Base-by-base conservation (phyloP, 2,797 vertebrate species). In the Paratrypauchen microcephalus region DNA sequence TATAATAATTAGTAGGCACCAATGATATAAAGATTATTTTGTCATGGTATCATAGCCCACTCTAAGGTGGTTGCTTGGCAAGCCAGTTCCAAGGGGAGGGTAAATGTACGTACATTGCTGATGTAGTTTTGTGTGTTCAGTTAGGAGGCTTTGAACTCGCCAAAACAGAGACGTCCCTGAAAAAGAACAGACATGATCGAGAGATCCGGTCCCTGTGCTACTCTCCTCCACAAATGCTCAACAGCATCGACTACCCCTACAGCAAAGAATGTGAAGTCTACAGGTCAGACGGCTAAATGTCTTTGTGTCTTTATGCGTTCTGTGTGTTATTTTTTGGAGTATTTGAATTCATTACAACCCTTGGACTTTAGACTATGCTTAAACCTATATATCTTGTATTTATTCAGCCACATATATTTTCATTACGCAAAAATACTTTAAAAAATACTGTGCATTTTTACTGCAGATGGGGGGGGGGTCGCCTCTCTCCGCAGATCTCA, bases 141-240 rank as follows among this genome's bases (percentile, higher is more conserved):
- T 91, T 98, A 68, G 92, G 92, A 18, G 95, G 95, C 64, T 96
- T 97, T 81, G 94, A 96, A 64, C 72, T 97, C 68, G 89, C 93
- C 2, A 92, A 94, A 83, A 97, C 96, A 0, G 94, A 95, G 82
- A 94, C 92, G 0, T 97, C 95, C 3, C 92, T 98, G 81, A 89
- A 82, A 66, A 89, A 57, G 39, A 71, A 78, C 24, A 73, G 30
- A 2, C 78, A 32, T 56, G 70, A 71, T 26, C 41, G 36, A 24
- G 78, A 39, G 60, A 54, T 57, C 61, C 76, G 32, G 7, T 83
- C 87, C 0, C 47, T 92, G 41, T 81, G 83, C n/a, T 97, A 96
- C 64, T 3, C 81, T 0, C 93, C 93, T 41, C 96, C 96, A 0
- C 87, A 96, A 87, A 91, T 74, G 58, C 80, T 97, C 72, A 1